Conservation (phyloP, 2,888 invertebrate genomes). For the Dioctria rufipes region DNA sequence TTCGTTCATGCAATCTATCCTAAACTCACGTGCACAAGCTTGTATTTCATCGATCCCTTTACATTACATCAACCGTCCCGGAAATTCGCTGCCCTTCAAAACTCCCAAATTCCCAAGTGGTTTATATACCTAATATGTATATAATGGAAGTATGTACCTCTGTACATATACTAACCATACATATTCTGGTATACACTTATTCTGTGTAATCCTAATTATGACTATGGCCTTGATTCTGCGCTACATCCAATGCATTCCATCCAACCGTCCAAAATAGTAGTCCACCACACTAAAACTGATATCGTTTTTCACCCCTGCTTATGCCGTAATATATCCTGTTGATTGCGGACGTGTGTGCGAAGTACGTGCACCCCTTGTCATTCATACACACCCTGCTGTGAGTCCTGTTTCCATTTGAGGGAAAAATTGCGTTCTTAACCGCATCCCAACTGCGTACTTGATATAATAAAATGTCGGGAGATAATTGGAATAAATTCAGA, state of each 20-base stretch:
- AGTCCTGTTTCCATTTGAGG: not conserved
- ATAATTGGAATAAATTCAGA: slow-evolving; percentile 14
- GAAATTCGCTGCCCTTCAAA: no score
- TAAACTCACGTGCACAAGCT: no score
- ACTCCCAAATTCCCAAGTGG: no score
- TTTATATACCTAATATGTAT: no score
- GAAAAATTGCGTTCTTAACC: not conserved
- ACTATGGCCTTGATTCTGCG: slow-evolving; percentile 9
- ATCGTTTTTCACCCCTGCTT: slow-evolving; percentile 2
- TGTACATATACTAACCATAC: no score
- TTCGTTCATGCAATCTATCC: no score
- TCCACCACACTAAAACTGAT: not conserved
- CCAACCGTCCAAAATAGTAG: no score
- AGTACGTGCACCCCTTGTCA: slow-evolving; percentile 1
- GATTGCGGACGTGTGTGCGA: slow-evolving; percentile 15
- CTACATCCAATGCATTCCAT: not conserved
- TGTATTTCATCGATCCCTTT: no score
- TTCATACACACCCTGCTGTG: not conserved
- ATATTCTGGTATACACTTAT: no score
- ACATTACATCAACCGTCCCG: no score
- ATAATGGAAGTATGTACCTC: no score
- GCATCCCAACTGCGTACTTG: slow-evolving; percentile 1
- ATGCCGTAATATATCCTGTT: slow-evolving; percentile 7
- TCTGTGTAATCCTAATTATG: slow-evolving; percentile 9
- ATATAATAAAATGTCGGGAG: not conserved